Evolutionary conservation across 2,797 vertebrate genomes (phyloP).

Genomic region (Peromyscus aztecus): DNA sequence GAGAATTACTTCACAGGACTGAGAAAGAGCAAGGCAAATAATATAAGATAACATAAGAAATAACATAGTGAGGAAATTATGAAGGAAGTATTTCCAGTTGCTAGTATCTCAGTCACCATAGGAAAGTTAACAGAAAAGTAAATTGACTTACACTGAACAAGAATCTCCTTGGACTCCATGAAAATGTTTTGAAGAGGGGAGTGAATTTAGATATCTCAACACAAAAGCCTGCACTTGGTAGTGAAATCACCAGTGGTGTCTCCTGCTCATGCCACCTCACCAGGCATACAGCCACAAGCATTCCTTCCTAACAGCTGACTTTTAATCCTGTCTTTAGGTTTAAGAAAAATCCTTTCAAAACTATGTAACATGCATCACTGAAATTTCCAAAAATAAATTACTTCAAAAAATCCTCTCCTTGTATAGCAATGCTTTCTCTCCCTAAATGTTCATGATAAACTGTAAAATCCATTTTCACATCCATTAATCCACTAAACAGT

Average conservation of each 20-base stretch:
- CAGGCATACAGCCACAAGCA: constrained; percentile 84
- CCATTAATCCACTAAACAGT: constrained; percentile 40
- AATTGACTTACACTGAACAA: constrained; percentile 93
- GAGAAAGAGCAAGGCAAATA: constrained; percentile 66
- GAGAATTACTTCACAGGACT: constrained; percentile 57
- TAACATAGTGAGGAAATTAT: constrained; percentile 74
- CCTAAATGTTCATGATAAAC: constrained; percentile 22
- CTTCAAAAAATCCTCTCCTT: constrained; percentile 18
- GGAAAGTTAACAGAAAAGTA: constrained; percentile 82
- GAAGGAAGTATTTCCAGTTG: constrained; percentile 72
- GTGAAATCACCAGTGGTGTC: constrained; percentile 88
- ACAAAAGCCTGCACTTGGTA: constrained; percentile 85
- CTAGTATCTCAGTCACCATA: constrained; percentile 67
- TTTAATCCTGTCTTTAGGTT: constrained; percentile 88
- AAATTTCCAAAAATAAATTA: constrained; percentile 53
- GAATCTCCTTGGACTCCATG: constrained; percentile 92
- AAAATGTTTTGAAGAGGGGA: constrained; percentile 88
- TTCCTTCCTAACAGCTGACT: constrained; percentile 89
- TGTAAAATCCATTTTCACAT: constrained; percentile 48
- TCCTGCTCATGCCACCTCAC: constrained; percentile 87
- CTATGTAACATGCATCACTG: constrained; percentile 29
- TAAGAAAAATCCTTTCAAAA: constrained; percentile 73
- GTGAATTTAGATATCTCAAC: constrained; percentile 86
- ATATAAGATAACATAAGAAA: constrained; percentile 44
- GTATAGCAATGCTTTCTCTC: constrained; percentile 11